These are phyloP conservation scores for Aphodius sticticus DNA, from an alignment of 2,888 invertebrate species.

Conservation along the genomic window DNA sequence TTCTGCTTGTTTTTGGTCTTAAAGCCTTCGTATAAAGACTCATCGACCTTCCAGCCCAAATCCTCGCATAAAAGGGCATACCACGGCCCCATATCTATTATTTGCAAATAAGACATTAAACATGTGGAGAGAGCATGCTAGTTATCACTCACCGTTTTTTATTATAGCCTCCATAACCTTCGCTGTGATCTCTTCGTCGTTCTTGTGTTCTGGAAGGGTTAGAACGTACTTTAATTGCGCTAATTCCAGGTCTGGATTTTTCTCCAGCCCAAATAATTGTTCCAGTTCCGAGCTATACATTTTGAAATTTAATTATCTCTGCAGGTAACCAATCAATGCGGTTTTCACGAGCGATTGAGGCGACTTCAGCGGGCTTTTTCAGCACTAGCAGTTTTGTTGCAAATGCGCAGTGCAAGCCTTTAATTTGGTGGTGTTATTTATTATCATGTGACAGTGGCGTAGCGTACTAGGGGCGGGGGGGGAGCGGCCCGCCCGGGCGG, in stretches of 20 bases:
- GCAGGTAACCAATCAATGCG: slow-evolving; percentile 14
- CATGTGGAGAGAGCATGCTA: not conserved
- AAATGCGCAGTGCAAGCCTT: not conserved
- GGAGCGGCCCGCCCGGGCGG: too few species aligned
- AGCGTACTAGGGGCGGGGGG: too few species aligned
- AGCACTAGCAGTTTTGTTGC: not conserved
- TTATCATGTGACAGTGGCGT: too few species aligned
- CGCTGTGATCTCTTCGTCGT: slow-evolving; percentile 59
- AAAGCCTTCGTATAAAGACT: slow-evolving; percentile 50
- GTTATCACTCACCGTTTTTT: slow-evolving; percentile 44
- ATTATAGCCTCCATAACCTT: slow-evolving; percentile 62
- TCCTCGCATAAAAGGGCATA: slow-evolving; percentile 66
- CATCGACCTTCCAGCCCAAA: slow-evolving; percentile 62
- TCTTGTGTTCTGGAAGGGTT: slow-evolving; percentile 60
- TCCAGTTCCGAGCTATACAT: slow-evolving; percentile 37
- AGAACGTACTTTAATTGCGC: slow-evolving; percentile 67
- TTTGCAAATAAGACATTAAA: not conserved
- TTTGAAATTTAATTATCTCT: slow-evolving; percentile 19
- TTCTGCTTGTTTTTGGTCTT: slow-evolving; percentile 45
- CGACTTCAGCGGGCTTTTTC: not conserved
- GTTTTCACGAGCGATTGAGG: not conserved
- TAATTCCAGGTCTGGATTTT: slow-evolving; percentile 52
- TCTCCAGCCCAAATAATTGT: slow-evolving; percentile 42
- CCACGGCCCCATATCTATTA: slow-evolving; percentile 69
- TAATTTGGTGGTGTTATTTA: not conserved